Base-by-base conservation (phyloP, 2,797 vertebrate species). In the Microtus obscurus region DNA sequence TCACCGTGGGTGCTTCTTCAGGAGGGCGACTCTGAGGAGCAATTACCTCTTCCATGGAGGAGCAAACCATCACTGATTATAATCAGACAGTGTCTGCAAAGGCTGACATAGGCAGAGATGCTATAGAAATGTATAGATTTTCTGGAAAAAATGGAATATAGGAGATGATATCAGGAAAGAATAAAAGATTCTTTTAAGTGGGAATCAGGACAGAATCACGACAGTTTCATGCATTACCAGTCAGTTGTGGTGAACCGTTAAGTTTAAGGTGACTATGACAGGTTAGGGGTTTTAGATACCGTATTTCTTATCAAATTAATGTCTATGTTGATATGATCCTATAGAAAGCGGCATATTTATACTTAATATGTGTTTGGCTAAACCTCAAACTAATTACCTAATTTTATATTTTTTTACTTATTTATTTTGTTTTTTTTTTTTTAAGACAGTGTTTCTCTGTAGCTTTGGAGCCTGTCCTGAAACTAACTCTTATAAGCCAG, bases 21-120 rank as follows among this genome's bases (percentile, higher is more conserved):
- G 48, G 85, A 63, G 14, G 2, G 81, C 17, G n/a, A 21, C 91
- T 79, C 91, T 86, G 82, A 77, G 59, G 80, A 82, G 59, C 71
- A 61, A 0, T 40, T 77, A 34, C 81, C 73, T 90, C 81, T 95
- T 65, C 31, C 76, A 19, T 37, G 81, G 77, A 73, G 53, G 25
- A 71, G 63, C 43, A 92, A 43, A 90, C 63, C 74, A 37, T 61
- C 59, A 21, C 37, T 61, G 37, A 1, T 82, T 97, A 45, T 90
- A 65, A 94, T 88, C 79, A 94, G 89, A 27, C 45, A 29, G 10
- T 16, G 27, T 83, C 87, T 90, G 85, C 80, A 92, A 43, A 10
- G 43, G 45, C 29, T 31, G 79, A 45, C 67, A 7, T n/a, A 69
- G 80, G 63, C 7, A 23, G 29, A 43, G 21, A 7, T 82, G 25